phyloP scores from a whole-genome alignment of 2,113 vertebrate species.

The Diadophis punctatus region DNA sequence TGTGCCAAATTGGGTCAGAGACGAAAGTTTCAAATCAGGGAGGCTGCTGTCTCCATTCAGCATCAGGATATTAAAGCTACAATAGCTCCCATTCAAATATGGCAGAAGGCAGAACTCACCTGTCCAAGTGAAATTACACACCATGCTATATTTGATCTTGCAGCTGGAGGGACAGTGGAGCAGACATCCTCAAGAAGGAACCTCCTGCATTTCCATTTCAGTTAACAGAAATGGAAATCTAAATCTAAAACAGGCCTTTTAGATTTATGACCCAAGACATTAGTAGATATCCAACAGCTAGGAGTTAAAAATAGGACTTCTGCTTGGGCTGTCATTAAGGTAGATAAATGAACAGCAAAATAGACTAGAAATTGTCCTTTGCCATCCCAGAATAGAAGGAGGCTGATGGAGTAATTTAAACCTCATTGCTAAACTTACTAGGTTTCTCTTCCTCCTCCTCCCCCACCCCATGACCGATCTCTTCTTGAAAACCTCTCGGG shows the following conservation, averaged over 20 bases:
- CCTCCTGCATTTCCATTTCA: neutral
- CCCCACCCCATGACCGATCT: too few relatives aligned
- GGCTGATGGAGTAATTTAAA: conserved; percentile 12
- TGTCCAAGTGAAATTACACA: neutral
- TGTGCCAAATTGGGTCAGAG: neutral
- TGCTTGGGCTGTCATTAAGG: conserved; percentile 3
- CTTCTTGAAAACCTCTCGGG: too few relatives aligned
- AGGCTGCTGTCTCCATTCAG: neutral
- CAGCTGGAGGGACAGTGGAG: neutral
- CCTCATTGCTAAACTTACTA: neutral
- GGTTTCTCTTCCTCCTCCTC: neutral
- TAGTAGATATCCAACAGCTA: neutral
- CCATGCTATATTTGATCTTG: neutral
- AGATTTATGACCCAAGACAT: conserved; percentile 19
- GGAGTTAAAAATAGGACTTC: neutral
- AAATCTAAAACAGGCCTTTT: too few relatives aligned
- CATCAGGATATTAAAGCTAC: neutral
- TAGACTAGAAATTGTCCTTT: neutral
- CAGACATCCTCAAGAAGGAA: neutral
- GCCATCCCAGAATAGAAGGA: neutral
- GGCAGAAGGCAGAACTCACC: neutral
- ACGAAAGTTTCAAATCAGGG: neutral
- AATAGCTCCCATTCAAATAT: neutral
- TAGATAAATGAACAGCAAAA: neutral
- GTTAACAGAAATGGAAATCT: neutral